These are phyloP conservation scores for Danio jaintianensis DNA, from an alignment of 2,797 vertebrate species.

Conservation along the genomic window DNA sequence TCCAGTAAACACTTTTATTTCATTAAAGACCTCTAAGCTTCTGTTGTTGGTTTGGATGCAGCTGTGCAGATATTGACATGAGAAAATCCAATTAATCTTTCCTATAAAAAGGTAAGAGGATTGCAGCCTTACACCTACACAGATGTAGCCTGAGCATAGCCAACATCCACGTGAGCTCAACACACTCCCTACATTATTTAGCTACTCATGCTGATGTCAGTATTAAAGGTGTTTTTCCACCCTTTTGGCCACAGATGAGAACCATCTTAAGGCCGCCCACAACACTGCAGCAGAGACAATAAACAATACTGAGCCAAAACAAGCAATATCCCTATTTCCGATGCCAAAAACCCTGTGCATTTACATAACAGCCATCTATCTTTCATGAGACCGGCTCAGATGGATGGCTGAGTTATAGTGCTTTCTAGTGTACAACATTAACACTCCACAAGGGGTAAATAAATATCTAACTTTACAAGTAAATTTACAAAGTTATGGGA, in stretches of 20 bases:
- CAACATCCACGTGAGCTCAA: background rate
- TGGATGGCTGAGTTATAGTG: background rate
- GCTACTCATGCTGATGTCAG: constrained; percentile 36
- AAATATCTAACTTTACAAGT: background rate
- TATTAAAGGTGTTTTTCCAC: constrained; percentile 14
- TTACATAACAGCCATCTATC: constrained; percentile 26
- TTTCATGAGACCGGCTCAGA: constrained; percentile 24
- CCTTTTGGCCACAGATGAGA: constrained; percentile 35
- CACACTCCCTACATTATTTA: constrained; percentile 27
- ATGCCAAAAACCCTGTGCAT: background rate
- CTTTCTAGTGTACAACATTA: background rate
- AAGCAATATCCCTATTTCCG: constrained; percentile 8
- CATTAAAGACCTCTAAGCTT: background rate
- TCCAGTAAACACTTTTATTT: constrained; percentile 16
- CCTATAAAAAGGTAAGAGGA: constrained; percentile 50
- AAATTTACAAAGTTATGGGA: background rate
- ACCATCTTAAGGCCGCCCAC: background rate
- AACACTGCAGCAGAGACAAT: constrained; percentile 7
- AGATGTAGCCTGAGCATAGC: background rate
- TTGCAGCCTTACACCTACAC: constrained; percentile 40
- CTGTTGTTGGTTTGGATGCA: constrained; percentile 32
- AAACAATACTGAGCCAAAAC: background rate
- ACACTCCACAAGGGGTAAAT: background rate
- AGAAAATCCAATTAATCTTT: constrained; percentile 51
- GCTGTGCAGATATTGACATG: constrained; percentile 10